Conservation (phyloP, 2,888 invertebrate genomes). For the Syrphus vitripennis region DNA sequence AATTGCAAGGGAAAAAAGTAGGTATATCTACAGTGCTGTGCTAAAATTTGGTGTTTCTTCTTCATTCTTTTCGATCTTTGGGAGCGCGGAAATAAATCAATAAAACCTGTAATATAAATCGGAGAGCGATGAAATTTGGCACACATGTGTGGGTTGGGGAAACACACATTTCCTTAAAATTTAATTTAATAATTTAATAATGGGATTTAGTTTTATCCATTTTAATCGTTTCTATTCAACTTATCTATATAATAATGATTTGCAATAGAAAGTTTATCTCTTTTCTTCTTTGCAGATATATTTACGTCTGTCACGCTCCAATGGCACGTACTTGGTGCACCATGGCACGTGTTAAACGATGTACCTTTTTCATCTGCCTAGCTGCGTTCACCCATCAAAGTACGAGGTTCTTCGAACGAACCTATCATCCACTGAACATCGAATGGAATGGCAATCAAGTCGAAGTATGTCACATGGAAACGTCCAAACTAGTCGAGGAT, state of each 20-base stretch:
- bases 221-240: background rate
- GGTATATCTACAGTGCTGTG: too few relatives aligned
- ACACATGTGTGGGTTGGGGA: too few relatives aligned
- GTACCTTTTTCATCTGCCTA: slow-evolving; percentile 89
- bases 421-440: slow-evolving; percentile 84
- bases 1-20: too few relatives aligned
- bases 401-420: slow-evolving; percentile 90
- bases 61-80: too few relatives aligned
- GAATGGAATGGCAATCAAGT: slow-evolving; percentile 86
- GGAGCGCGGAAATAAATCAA: too few relatives aligned
- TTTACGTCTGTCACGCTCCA: slow-evolving; percentile 96
- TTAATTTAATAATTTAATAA: too few relatives aligned
- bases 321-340: slow-evolving; percentile 91
- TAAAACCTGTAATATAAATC: too few relatives aligned
- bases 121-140: too few relatives aligned
- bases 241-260: too few relatives aligned
- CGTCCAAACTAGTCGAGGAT: slow-evolving; percentile 87
- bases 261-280: slow-evolving; percentile 2
- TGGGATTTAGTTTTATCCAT: background rate
- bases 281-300: slow-evolving; percentile 83
- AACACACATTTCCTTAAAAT: too few relatives aligned
- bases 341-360: slow-evolving; percentile 88
- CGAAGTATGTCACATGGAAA: slow-evolving; percentile 86
- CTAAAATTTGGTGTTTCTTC: too few relatives aligned
- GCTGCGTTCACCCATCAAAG: slow-evolving; percentile 92